A percentile compares a stretch with the other conserved stretches of the same genome.
phyloP scores from a whole-genome alignment of 2,113 vertebrate species.

The Ginglymostoma cirratum region DNA sequence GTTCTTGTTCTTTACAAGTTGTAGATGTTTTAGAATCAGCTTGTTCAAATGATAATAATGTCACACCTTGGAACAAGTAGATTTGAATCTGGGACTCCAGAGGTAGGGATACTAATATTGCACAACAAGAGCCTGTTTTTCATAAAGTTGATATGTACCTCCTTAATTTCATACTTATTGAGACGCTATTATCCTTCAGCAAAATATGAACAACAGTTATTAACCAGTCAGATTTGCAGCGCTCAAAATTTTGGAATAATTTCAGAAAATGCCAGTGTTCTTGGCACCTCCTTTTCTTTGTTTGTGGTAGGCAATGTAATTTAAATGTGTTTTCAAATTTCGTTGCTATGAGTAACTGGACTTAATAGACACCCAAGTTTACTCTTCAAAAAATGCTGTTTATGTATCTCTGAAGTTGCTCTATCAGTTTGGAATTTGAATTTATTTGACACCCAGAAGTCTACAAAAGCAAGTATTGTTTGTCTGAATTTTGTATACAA shows the following conservation, averaged over 20 bases:
- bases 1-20: neutral
- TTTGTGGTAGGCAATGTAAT: neutral
- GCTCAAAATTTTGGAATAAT: neutral
- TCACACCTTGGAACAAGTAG: too few species aligned
- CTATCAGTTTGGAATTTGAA: neutral
- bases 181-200: neutral
- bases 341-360: neutral
- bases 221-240: neutral
- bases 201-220: neutral
- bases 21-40: neutral
- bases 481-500: neutral
- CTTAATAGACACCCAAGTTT: neutral
- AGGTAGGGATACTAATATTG: too few species aligned
- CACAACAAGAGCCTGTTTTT: too few species aligned
- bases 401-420: neutral
- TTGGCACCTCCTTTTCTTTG: neutral
- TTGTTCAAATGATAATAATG: too few species aligned
- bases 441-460: neutral
- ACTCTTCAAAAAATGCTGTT: neutral
- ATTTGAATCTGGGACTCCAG: too few species aligned
- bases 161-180: neutral
- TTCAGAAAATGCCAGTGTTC: neutral
- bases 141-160: neutral
- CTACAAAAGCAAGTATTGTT: neutral
- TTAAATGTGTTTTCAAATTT: neutral